Evolutionary conservation across 30 jellyfish, hydroid and myxozoan genomes (phyloP).

Genomic region (Cassiopea andromeda): DNA sequence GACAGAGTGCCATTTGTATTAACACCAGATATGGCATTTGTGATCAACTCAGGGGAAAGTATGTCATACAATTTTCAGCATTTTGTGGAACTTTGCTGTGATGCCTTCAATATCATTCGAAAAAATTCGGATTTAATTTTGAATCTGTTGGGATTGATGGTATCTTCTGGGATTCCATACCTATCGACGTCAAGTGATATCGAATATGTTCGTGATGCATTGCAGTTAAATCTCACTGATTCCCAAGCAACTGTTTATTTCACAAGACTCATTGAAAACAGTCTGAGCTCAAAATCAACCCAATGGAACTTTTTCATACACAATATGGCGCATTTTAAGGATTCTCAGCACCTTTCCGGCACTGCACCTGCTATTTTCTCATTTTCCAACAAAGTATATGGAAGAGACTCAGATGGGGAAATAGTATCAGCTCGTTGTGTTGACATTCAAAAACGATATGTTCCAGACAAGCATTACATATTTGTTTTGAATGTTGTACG

Average conservation of each 20-base stretch:
- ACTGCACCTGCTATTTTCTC: slow-evolving; percentile 82
- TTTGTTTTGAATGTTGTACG: slow-evolving; percentile 86
- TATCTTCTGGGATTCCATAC: slow-evolving; percentile 92
- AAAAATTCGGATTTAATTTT: slow-evolving; percentile 78
- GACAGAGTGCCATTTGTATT: slow-evolving; percentile 99
- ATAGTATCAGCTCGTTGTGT: slow-evolving; percentile 90
- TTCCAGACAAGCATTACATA: slow-evolving; percentile 93
- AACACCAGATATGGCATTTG: slow-evolving; percentile 99
- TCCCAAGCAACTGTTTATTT: slow-evolving; percentile 88
- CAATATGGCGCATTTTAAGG: slow-evolving; percentile 96
- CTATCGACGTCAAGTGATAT: slow-evolving; percentile 82
- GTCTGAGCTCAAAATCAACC: slow-evolving; percentile 92
- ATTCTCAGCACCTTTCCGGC: slow-evolving; percentile 59
- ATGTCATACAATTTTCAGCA: slow-evolving; percentile 86
- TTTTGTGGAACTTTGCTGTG: slow-evolving; percentile 92
- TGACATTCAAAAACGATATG: slow-evolving; percentile 92
- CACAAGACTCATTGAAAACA: slow-evolving; percentile 88
- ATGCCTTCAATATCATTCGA: slow-evolving; percentile 87
- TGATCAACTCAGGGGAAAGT: slow-evolving; percentile 84
- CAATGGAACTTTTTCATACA: slow-evolving; percentile 96
- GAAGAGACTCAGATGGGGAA: slow-evolving; percentile 85
- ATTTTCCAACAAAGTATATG: slow-evolving; percentile 85
- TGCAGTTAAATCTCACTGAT: slow-evolving; percentile 82
- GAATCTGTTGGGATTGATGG: slow-evolving; percentile 94
- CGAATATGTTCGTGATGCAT: slow-evolving; percentile 77